Conservation (phyloP, 1,140 invertebrate species). For the Cyclina sinensis region DNA sequence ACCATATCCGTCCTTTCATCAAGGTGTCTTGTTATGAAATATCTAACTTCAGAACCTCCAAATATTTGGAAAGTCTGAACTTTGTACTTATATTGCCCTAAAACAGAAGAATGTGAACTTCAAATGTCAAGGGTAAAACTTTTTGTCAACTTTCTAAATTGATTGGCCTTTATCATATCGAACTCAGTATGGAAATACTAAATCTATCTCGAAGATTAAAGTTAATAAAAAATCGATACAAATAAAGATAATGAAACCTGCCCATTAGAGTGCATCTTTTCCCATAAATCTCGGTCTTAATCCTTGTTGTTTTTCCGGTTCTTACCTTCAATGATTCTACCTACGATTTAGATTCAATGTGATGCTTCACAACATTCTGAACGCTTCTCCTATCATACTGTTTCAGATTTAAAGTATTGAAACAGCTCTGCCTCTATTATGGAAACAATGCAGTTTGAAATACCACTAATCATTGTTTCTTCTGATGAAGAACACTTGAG, state of each 20-base stretch:
- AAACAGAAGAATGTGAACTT: background rate
- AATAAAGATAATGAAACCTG: background rate
- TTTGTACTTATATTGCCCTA: too few species aligned
- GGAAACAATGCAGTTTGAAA: background rate
- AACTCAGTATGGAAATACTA: conserved; percentile 2
- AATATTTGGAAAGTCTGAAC: too few species aligned
- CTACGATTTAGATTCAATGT: too few species aligned
- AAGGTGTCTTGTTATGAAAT: too few species aligned
- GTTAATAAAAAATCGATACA: background rate
- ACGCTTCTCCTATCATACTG: too few species aligned
- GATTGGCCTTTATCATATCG: background rate
- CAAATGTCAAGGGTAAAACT: background rate
- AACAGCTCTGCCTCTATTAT: background rate
- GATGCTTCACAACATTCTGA: too few species aligned
- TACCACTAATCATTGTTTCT: background rate
- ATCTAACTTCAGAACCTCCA: too few species aligned
- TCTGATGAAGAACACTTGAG: background rate
- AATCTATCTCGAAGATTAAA: background rate
- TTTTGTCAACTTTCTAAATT: conserved; percentile 35
- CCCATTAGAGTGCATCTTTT: background rate
- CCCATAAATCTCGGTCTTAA: background rate
- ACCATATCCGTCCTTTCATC: too few species aligned
- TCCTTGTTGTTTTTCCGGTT: too few species aligned
- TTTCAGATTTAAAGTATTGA: too few species aligned
- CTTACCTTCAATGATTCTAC: too few species aligned